These are phyloP conservation scores for Cardinalis cardinalis DNA, from an alignment of 2,113 vertebrate genomes.

Conservation along the genomic window DNA sequence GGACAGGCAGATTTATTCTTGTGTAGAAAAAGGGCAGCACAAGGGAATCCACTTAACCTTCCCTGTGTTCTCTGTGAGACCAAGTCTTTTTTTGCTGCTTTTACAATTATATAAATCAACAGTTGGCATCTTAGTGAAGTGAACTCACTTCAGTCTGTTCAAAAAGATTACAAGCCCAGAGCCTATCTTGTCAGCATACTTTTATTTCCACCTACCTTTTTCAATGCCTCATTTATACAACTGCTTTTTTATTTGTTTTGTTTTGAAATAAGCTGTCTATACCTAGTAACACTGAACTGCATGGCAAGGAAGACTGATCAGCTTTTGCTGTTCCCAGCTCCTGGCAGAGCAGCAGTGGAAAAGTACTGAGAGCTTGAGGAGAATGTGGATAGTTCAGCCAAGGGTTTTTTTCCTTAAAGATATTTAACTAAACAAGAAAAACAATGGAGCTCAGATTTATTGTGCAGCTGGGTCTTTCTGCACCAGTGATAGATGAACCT, in stretches of 20 bases:
- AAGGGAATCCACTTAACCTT: not conserved
- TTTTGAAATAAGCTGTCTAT: not conserved
- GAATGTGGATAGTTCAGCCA: constrained; percentile 60
- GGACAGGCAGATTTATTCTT: not conserved
- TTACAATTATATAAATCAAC: not conserved
- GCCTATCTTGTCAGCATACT: not conserved
- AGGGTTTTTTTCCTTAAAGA: constrained; percentile 48
- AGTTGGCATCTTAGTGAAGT: not conserved
- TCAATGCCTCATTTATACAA: not conserved
- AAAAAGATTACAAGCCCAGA: not conserved
- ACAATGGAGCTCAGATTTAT: constrained; percentile 20
- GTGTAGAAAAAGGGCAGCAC: not conserved
- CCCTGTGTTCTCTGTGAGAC: not conserved
- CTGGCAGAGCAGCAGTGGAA: constrained; percentile 58
- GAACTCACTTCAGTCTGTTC: not conserved
- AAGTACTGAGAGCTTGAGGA: constrained; percentile 61
- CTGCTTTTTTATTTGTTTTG: not conserved
- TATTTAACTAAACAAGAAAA: constrained; percentile 51
- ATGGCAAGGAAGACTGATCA: constrained; percentile 3
- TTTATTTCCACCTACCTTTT: not conserved
- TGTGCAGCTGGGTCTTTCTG: constrained; percentile 46
- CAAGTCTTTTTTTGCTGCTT: not conserved
- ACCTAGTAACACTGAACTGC: constrained; percentile 6
- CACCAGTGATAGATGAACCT: constrained; percentile 14
- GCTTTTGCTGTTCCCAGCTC: constrained; percentile 39